These are phyloP conservation scores for Chrysina gloriosa DNA, from an alignment of 2,888 invertebrate species.

Conservation along the genomic window DNA sequence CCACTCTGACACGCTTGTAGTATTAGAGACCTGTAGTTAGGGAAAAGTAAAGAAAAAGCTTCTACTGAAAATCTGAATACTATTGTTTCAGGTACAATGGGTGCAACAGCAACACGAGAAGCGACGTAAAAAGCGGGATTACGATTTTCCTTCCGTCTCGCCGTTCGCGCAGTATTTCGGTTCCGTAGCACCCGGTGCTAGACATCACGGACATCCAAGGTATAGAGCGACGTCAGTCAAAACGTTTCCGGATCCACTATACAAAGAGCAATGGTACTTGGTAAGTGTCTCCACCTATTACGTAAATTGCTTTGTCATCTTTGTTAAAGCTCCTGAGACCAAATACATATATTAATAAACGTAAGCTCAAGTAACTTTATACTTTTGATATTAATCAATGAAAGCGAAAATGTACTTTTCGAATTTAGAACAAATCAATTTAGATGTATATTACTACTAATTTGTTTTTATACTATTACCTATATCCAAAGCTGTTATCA, in stretches of 20 bases:
- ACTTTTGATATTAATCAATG: no score
- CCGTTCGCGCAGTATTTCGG: constrained; percentile 65
- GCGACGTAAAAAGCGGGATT: constrained; percentile 89
- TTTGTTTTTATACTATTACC: no score
- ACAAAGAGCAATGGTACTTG: constrained; percentile 97
- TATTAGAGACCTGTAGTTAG: not conserved
- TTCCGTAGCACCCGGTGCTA: constrained; percentile 66
- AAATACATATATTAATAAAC: no score
- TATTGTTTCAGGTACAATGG: constrained; percentile 81
- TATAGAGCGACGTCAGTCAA: constrained; percentile 65
- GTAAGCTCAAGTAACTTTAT: no score
- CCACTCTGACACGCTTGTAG: not conserved
- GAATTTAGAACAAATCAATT: no score
- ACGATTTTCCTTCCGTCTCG: constrained; percentile 69
- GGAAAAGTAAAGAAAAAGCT: not conserved
- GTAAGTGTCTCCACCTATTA: constrained; percentile 86
- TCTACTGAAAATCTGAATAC: not conserved
- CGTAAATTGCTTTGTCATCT: no score
- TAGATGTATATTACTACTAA: no score
- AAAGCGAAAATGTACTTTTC: no score
- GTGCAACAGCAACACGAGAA: constrained; percentile 94
- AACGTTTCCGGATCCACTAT: constrained; percentile 90
- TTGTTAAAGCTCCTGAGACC: no score
- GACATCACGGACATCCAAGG: constrained; percentile 63
- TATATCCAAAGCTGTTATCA: no score